Evolutionary conservation across 2,888 invertebrate genomes (phyloP), one percentile per base, ranked within the genome.

Genomic region (Melieria omissa): DNA sequence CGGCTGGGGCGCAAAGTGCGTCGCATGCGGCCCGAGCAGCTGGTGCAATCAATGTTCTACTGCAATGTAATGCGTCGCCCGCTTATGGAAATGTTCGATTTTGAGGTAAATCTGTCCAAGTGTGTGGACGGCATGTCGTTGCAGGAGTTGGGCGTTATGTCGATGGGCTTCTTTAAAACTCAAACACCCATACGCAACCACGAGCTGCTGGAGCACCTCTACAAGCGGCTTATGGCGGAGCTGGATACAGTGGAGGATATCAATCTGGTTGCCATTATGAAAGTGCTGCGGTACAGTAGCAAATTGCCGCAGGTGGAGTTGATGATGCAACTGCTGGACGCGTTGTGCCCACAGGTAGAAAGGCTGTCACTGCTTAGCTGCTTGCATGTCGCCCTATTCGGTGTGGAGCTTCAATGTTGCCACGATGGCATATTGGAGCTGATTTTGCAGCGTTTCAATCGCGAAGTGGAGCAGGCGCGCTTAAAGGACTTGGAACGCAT

Each of bases 151-250:
- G 92, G 91, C 10, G 89, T 95, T 12, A 89, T 93, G 77, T 89
- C 92, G 5, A 91, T 93, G 90, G 93, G 92, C 0, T 94, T 93
- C 83, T 95, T 95, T 80, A 94, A 94, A 87, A 92, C 91, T 14
- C 89, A 91, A 86, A 92, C 91, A 1, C 89, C 88, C 14, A 88
- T 95, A 64, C 88, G 89, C 74, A 89, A 87, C 82, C 76, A 82
- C 4, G 80, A 84, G 0, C 79, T 93, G 57, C 67, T 91, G 0
- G 78, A 86, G 4, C 87, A 87, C 66, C 88, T 92, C 1, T 89
- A 92, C 49, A 76, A 86, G 3, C 88, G 88, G 80, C 82, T 91
- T 0, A 88, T 88, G n/a, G 81, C 87, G 8, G 87, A 90, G 74
- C 79, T 89, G 16, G 84, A 89, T 41, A 86, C 82, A 4, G 87